These are phyloP conservation scores for Henicopernis longicauda DNA, from an alignment of 2,113 vertebrate genomes.

Conservation along the genomic window DNA sequence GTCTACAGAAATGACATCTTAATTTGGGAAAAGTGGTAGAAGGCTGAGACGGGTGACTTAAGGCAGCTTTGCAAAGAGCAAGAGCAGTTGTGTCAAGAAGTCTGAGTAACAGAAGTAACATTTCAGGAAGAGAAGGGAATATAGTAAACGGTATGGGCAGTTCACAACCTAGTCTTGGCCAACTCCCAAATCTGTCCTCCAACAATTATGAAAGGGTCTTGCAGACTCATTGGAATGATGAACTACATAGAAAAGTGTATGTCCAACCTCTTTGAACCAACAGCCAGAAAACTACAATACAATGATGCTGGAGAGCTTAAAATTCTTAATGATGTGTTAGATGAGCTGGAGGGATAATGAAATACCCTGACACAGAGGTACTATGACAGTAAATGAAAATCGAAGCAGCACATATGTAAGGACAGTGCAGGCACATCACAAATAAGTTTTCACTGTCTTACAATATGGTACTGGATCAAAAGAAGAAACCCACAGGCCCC, in stretches of 20 bases:
- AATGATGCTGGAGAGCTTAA: background rate
- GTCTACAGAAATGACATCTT: background rate
- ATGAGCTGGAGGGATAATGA: background rate
- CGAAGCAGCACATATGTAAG: background rate
- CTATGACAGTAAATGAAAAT: background rate
- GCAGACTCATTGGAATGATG: background rate
- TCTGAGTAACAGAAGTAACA: background rate
- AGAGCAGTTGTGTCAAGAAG: background rate
- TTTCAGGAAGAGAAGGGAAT: background rate
- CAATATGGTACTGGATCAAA: background rate
- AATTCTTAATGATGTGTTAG: constrained; percentile 1
- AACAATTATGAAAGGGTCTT: background rate
- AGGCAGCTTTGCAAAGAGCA: background rate
- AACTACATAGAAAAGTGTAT: background rate
- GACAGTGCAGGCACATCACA: background rate
- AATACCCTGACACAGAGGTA: background rate
- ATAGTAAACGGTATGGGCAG: background rate
- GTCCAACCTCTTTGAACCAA: background rate
- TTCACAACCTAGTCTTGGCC: background rate
- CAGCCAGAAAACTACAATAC: background rate
- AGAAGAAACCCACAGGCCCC: background rate
- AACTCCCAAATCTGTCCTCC: background rate
- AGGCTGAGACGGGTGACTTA: background rate
- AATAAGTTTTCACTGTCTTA: background rate
- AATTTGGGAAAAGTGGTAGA: background rate